Base-by-base conservation (phyloP, 2,797 vertebrate genomes). In the Acanthis flammea region DNA sequence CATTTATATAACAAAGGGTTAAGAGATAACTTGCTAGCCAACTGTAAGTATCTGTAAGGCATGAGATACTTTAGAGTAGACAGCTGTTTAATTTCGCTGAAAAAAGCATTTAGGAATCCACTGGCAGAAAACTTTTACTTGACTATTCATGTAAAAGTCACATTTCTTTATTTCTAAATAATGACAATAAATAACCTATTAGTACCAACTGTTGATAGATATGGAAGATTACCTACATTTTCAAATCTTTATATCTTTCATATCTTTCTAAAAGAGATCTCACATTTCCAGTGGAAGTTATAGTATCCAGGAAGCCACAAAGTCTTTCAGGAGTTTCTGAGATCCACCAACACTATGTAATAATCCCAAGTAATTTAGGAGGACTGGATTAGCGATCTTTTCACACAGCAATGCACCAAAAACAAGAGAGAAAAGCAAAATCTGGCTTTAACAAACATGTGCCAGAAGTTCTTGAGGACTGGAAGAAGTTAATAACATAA, bases 1-100 rank as follows among this genome's bases (percentile, higher is more conserved):
- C 71, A 76, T 89, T 73, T 67, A 67, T 73, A 23, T 45, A 94
- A 78, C 19, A 42, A 84, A 68, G 83, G 51, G 41, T 88, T 95
- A 96, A 95, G 48, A 67, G 47, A 41, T n/a, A 86, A 92, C 58
- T 75, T 91, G 33, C 58, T 78, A 83, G 90, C 53, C 71, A 90
- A 24, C 31, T 76, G 0, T 42, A 95, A 60, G 41, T 57, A 84
- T 68, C 37, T 88, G 8, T 44, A 79, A 50, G 42, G 44, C 31
- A 62, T 4, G 3, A 62, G 47, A 41, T 72, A 81, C 19, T 31
- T 70, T 41, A 54, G 15, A 89, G 24, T 9, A 70, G 41, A 63
- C 10, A 85, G 28, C 7, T 53, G 24, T 42, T 90, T 51, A 54
- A 90, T 45, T 74, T 79, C 57, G 51, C 39, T 83, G 42, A 31